These are phyloP conservation scores for Heterochromis multidens DNA, from an alignment of 2,113 vertebrate genomes.

Conservation along the genomic window DNA sequence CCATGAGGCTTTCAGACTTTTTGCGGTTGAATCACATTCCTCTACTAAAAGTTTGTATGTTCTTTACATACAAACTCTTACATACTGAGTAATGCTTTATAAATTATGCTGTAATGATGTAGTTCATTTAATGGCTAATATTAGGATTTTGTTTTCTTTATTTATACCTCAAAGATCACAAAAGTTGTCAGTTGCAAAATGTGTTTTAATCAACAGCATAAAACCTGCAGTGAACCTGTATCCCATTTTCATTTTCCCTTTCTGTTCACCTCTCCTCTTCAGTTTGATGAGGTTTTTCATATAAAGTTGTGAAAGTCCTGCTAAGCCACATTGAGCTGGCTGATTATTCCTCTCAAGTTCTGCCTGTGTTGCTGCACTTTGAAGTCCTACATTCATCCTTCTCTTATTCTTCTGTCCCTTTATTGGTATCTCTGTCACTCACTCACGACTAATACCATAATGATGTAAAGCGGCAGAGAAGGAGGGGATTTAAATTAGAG, in stretches of 20 bases:
- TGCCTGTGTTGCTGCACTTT: slow-evolving; percentile 59
- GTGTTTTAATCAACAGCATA: background rate
- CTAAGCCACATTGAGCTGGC: slow-evolving; percentile 48
- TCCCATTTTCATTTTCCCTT: background rate
- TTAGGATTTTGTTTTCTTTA: background rate
- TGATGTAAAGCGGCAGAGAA: slow-evolving; percentile 52
- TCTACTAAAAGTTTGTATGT: too few relatives aligned
- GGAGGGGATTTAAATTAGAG: slow-evolving; percentile 64
- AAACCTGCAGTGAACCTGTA: background rate
- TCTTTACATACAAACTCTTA: too few relatives aligned
- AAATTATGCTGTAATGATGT: too few relatives aligned
- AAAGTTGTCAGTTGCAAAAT: background rate
- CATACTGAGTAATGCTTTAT: too few relatives aligned
- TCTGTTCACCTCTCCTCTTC: background rate
- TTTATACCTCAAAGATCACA: background rate
- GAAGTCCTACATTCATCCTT: slow-evolving; percentile 68
- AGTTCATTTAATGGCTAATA: too few relatives aligned
- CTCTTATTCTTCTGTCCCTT: slow-evolving; percentile 51
- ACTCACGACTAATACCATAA: slow-evolving; percentile 49
- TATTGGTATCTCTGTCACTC: background rate
- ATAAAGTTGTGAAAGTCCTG: background rate
- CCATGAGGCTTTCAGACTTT: too few relatives aligned
- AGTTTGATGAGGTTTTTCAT: background rate
- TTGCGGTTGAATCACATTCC: too few relatives aligned
- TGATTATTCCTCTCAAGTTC: slow-evolving; percentile 70